A percentile compares a stretch with the other conserved stretches of the same genome.
Conservation (phyloP, 2,113 vertebrate genomes). For the Paedocypris sp. region DNA sequence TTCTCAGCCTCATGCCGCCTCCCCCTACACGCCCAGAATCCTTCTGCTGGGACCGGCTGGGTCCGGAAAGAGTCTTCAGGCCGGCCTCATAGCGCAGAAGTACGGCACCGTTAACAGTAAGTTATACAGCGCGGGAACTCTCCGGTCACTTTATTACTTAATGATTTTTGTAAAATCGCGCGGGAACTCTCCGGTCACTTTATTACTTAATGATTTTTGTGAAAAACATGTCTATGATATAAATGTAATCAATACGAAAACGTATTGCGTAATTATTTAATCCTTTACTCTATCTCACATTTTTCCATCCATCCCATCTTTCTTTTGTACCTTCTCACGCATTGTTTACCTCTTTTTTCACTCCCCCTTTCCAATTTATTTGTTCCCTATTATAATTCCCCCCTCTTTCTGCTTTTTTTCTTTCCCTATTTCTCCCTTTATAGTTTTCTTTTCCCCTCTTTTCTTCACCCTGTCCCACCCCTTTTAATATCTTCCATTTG, state of each 20-base stretch:
- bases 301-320: no score
- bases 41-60: conserved; percentile 77
- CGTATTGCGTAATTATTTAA: no score
- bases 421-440: no score
- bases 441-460: no score
- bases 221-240: no score
- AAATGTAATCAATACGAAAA: no score
- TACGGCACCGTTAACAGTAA: conserved; percentile 75
- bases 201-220: not conserved
- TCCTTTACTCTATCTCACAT: no score
- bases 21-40: conserved; percentile 72
- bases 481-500: no score
- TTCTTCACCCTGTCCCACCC: no score
- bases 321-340: no score
- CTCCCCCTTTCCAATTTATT: not conserved
- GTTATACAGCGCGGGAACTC: conserved; percentile 27
- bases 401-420: not conserved
- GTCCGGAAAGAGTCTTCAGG: conserved; percentile 81
- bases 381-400: not conserved
- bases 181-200: not conserved
- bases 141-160: not conserved
- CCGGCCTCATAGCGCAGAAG: conserved; percentile 71
- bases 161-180: not conserved
- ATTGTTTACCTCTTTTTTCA: no score
- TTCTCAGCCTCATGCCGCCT: conserved; percentile 49